These are phyloP conservation scores for Pocota personata DNA, from an alignment of 2,888 invertebrate genomes.

Conservation along the genomic window DNA sequence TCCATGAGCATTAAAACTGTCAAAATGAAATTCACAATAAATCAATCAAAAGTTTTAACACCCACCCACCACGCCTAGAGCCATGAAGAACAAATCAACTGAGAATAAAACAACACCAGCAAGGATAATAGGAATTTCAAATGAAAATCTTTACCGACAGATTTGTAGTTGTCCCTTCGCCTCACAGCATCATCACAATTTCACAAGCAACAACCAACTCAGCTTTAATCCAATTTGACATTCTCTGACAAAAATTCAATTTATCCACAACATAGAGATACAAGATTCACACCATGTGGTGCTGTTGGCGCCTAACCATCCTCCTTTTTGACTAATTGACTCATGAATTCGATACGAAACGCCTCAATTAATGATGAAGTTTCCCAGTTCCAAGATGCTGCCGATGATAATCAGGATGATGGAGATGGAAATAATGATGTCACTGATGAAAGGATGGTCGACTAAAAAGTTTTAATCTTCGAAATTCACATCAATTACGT, in stretches of 20 bases:
- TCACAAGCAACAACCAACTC: neutral
- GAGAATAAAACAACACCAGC: neutral
- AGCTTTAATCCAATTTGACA: conserved; percentile 35
- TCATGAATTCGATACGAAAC: conserved; percentile 29
- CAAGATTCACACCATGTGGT: neutral
- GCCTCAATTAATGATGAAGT: conserved; percentile 27
- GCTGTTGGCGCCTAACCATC: neutral
- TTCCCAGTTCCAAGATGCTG: neutral
- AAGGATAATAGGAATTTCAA: neutral
- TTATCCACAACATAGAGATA: neutral
- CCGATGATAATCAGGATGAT: conserved; percentile 1
- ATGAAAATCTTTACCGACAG: neutral
- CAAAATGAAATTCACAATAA: conserved; percentile 14
- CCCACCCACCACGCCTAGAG: neutral
- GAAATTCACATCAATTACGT: conserved; percentile 25
- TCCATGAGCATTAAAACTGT: neutral
- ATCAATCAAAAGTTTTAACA: conserved; percentile 17
- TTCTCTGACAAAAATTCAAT: conserved; percentile 33
- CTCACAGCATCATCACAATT: neutral
- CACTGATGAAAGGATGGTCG: neutral
- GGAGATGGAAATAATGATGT: conserved; percentile 16
- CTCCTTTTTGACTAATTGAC: neutral
- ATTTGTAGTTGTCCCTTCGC: neutral
- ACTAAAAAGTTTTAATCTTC: conserved; percentile 11
- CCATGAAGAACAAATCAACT: neutral